Percentiles rank a stretch among this genome's conserved stretches.
phyloP scores from a whole-genome alignment of 37 sponge, comb jelly and placozoan species.

The Halichondria panicea region DNA sequence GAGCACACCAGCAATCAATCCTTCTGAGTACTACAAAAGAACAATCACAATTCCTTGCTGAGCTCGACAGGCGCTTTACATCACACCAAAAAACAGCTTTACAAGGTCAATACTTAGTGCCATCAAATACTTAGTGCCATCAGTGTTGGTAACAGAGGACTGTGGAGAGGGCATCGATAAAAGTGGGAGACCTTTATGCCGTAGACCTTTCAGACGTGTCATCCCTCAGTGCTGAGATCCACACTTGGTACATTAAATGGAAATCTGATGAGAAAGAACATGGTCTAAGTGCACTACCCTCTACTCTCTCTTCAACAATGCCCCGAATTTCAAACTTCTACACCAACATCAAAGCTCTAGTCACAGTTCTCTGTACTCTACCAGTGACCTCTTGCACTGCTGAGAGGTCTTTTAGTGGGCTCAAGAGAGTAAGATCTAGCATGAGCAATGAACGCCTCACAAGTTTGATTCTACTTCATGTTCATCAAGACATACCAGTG shows the following conservation, averaged over 20 bases:
- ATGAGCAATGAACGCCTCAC: no score
- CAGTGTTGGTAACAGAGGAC: no score
- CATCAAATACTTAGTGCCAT: no score
- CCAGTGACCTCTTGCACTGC: slow-evolving; percentile 7
- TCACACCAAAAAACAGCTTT: slow-evolving; percentile 48
- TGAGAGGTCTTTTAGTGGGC: no score
- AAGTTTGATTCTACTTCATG: no score
- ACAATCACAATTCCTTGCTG: slow-evolving; percentile 37
- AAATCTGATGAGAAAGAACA: slow-evolving; percentile 6
- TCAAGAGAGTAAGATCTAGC: no score
- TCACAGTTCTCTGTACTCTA: slow-evolving; percentile 32
- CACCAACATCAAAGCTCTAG: slow-evolving; percentile 17
- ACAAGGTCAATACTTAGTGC: slow-evolving; percentile 8
- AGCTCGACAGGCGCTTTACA: slow-evolving; percentile 21
- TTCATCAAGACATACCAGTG: no score
- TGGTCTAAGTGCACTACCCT: slow-evolving; percentile 8
- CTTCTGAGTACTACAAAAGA: slow-evolving; percentile 21
- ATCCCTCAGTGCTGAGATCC: no score
- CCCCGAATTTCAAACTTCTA: slow-evolving; percentile 6
- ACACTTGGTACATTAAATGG: slow-evolving; percentile 39
- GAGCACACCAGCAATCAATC: slow-evolving; percentile 28
- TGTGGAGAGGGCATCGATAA: no score
- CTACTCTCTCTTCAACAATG: slow-evolving; percentile 3
- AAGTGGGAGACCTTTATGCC: slow-evolving; percentile 13
- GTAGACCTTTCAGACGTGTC: no score